Base-by-base conservation (phyloP, 2,797 vertebrate genomes). In the Pangasius krempfi region DNA sequence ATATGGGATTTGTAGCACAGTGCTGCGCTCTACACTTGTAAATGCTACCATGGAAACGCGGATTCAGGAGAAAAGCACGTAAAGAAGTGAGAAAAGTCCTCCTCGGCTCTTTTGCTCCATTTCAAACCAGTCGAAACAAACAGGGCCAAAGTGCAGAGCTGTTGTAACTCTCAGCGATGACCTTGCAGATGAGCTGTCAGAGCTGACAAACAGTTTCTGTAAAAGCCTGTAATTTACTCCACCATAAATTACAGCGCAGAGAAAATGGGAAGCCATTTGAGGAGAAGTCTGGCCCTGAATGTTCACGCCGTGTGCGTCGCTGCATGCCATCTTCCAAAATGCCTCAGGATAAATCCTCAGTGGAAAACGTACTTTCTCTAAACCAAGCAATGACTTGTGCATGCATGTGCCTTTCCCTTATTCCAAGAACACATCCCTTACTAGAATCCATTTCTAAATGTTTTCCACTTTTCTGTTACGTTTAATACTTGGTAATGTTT, bases 21-120 rank as follows among this genome's bases (percentile, higher is more conserved):
- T 18, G 56, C 56, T 60, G 56, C 8, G 54, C 4, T 44, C 56
- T 9, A 20, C 44, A 18, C 54, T 13, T 58, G 8, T 58, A 37
- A 60, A 27, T 5, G 62, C 27, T 68, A 50, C 62, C 44, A 84
- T 84, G 62, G 82, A 50, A 84, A 84, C 82, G 33, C 27, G 7
- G 27, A 20, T 40, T 82, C 5, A 27, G 2, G 16, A 33, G 33
- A 47, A 76, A 76, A 50, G 40, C 27, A 62, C 22, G 56, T 25
- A n/a, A 60, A 87, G n/a, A 52, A 44, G 25, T n/a, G 40, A 50
- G 60, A 79, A 54, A 80, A 54, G 10, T 52, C 56, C 86, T 40
- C 7, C 25, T 37, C 7, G 1, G 20, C 60, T 54, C 30, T 66
- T 3, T 50, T 44, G 60, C 20, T 56, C 30, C 18, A 5, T 68